Base-by-base conservation (phyloP, 2,113 vertebrate species). In the Mobula hypostoma region DNA sequence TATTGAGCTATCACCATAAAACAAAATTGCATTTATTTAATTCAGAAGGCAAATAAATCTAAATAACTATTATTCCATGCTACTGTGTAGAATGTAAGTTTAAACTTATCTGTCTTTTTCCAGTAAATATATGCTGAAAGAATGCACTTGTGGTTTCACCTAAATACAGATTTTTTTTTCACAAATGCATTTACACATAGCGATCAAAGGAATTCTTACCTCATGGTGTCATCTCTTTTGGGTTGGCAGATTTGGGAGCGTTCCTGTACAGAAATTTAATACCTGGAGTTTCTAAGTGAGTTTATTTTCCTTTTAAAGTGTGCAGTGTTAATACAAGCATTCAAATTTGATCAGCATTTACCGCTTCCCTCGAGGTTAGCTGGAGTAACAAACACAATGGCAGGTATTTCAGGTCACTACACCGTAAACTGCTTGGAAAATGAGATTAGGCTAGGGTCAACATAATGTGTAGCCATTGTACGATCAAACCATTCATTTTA, bases 201-300 rank as follows among this genome's bases (percentile, higher is more conserved):
- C 56, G 80, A 83, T 83, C 80, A 83, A 83, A 83, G 80, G 40
- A 83, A 83, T 83, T 58, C 48, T 83, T 58, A 83, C 80, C 24
- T 83, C 80, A 83, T 83, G 1, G 48, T 56, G 56, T 83, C 80
- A 83, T 8, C 40, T 56, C 48, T 83, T 83, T 58, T 27, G 24
- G 48, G 80, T 19, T 83, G 48, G 21, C 40, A 83, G 80, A 24
- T 56, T 83, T 83, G 80, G 79, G 36, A 48, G 36, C 21, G 36
- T 82, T 82, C 5, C 36, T 82, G 36, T 56, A 27, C 56, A 24
- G 7, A 83, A 83, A 80, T 40, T 40, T 5, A 80, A 83, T 19
- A 83, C 80, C 21, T 83, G 80, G 40, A 11, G 48, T 56, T 83
- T 83, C 40, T 2, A 58, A 56, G 36, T 83, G 7, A 27, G 48